Percentiles rank a stretch among this genome's conserved stretches.
Conservation (phyloP, 2,797 vertebrate genomes). For the Masticophis lateralis region DNA sequence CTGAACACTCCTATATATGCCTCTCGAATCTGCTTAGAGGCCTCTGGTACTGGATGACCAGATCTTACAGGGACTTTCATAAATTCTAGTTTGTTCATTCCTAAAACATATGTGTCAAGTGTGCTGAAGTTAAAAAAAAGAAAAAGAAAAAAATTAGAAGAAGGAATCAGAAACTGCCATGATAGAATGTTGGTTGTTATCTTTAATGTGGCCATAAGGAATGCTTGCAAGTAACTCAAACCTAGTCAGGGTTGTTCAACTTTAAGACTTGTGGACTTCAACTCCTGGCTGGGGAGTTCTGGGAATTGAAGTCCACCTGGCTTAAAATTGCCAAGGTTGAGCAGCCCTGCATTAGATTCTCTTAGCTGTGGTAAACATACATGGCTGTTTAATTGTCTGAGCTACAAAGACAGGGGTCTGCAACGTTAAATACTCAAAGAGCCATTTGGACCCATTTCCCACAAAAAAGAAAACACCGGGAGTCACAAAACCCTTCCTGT, state of each 20-base stretch:
- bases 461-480: no score
- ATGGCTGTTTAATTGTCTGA: slow-evolving; percentile 40
- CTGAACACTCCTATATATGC: not conserved
- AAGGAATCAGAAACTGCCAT: slow-evolving; percentile 16
- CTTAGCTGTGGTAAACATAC: slow-evolving; percentile 54
- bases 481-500: no score
- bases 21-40: not conserved
- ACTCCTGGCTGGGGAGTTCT: not conserved
- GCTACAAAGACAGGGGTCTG: not conserved
- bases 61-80: not conserved
- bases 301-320: not conserved
- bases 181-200: slow-evolving; percentile 19
- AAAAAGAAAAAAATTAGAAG: not conserved
- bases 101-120: not conserved
- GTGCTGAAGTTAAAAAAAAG: not conserved
- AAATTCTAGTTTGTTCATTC: not conserved
- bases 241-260: not conserved
- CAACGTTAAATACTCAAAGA: no score
- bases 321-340: not conserved
- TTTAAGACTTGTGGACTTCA: not conserved
- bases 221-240: slow-evolving; percentile 17
- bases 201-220: slow-evolving; percentile 38
- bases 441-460: no score
- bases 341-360: not conserved
- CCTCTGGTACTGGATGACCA: not conserved